Base-by-base conservation (phyloP, 2,113 vertebrate genomes). In the Leucopternis melanops region DNA sequence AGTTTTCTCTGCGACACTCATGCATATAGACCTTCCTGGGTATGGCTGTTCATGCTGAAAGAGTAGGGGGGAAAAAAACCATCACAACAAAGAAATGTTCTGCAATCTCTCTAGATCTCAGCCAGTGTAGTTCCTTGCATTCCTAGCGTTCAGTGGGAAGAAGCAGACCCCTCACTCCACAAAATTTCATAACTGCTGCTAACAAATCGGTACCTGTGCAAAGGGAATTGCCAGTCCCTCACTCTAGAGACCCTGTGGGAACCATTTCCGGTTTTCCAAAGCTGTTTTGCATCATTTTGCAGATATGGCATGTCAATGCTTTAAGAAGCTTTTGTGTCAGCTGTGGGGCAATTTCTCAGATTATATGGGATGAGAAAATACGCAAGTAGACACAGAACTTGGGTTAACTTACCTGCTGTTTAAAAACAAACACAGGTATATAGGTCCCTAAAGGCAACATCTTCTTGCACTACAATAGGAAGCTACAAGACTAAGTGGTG, bases 1-100 rank as follows among this genome's bases (percentile, higher is more conserved):
- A 14, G 8, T 16, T 62, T 74, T 54, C 65, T 61, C 57, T 0
- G 0, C 0, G 0, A 9, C 27, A 13, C 20, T 78, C 23, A 9
- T 1, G 38, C 27, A 8, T 9, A 1, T 11, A 7, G 34, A 40
- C 49, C 49, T 79, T 69, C 57, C 73, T n/a, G 34, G 36, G 44
- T 13, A 88, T 1, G 36, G 65, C 40, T 6, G 10, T 9, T 80
- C 23, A 1, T 1, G 31, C 67, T 65, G 66, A 44, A 92, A 72
- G 26, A 54, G 62, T 5, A 57, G 44, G 18, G 18, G 11, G 7
- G 7, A 7, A 1, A 16, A 44, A 75, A 47, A 23, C 40, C 40
- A 58, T 21, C 71, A 71, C 45, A 55, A 44, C 38, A 25, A 71
- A 50, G 45, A 82, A 52, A 62, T 2, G 6, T 12, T 25, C 52